Conservation (phyloP, 2,113 vertebrate species). For the Callithrix jacchus region DNA sequence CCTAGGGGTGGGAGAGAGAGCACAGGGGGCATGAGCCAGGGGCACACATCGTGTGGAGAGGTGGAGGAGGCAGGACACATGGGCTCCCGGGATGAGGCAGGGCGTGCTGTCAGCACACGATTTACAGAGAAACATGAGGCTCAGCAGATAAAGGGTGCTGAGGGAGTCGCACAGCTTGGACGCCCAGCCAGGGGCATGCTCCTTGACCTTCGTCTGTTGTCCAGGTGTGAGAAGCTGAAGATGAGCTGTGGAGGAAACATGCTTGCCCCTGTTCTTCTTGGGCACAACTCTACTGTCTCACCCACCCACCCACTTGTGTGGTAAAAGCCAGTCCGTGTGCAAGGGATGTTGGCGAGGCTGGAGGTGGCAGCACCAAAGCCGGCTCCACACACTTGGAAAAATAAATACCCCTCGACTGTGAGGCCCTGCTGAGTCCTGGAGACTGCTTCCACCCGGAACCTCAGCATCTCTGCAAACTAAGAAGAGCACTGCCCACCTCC, state of each 20-base stretch:
- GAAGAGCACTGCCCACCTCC: too few relatives aligned
- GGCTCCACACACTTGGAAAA: fast-evolving
- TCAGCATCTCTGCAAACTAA: background rate
- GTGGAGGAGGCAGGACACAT: fast-evolving
- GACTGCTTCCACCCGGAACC: background rate
- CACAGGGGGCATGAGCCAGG: background rate
- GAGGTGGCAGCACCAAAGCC: background rate
- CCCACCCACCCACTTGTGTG: fast-evolving
- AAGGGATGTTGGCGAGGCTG: fast-evolving
- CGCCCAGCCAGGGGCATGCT: background rate
- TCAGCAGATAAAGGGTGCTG: fast-evolving
- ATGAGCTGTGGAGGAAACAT: fast-evolving
- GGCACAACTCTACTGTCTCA: background rate
- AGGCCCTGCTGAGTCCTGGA: background rate
- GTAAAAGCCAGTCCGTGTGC: background rate
- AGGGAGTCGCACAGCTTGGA: fast-evolving
- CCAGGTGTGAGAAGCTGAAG: fast-evolving
- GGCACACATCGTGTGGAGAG: too few relatives aligned
- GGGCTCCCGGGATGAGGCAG: fast-evolving
- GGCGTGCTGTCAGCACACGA: fast-evolving
- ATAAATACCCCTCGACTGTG: fast-evolving
- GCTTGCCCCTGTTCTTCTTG: fast-evolving
- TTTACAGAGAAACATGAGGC: background rate
- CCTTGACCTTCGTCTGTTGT: background rate
- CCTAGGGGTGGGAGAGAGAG: constrained; percentile 81